Base-by-base conservation (phyloP, 2,888 invertebrate genomes). In the Heliothis peltigera region DNA sequence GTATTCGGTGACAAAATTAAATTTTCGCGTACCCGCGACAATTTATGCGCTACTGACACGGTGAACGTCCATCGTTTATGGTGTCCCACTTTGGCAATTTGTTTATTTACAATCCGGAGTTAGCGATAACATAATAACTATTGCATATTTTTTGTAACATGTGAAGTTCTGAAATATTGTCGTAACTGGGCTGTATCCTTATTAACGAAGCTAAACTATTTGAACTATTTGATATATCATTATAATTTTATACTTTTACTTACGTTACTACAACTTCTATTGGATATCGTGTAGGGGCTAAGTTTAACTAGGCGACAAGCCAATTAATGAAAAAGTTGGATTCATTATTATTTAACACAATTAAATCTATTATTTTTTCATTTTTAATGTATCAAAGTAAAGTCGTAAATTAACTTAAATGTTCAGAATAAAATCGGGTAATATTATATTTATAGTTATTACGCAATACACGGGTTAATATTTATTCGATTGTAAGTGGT, bases 1-100 rank as follows among this genome's bases (percentile, higher is more conserved):
- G 94, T 93, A 90, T 91, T 87, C 92, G 90, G 89, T 92, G 94
- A 93, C 94, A 92, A 92, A 91, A 93, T 89, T 89, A 82, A 88
- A 90, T 90, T 91, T 91, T 89, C 87, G 87, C 87, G 87, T 87
- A 85, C 87, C 87, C 82, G 81, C 85, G 83, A 84, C 87, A 78
- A 74, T 84, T 87, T 83, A 85, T 88, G 91, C 83, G 88, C 93
- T 86, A 93, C 93, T 94, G 92, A 94, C 94, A 94, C 91, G 85
- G 91, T 94, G 88, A 90, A 87, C 90, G 87, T 83, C 71, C 78
- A 65, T 61, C 76, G 73, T 78, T 83, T 74, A 67, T 77, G 78
- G 81, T 87, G 91, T 79, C 86, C 92, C 84, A 93, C 89, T 92
- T 93, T 86, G 65, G 60, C 64, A 70, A 75, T 82, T 83, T 84